Conservation (phyloP, 2,888 invertebrate genomes). For the Andrena chrysosceles region DNA sequence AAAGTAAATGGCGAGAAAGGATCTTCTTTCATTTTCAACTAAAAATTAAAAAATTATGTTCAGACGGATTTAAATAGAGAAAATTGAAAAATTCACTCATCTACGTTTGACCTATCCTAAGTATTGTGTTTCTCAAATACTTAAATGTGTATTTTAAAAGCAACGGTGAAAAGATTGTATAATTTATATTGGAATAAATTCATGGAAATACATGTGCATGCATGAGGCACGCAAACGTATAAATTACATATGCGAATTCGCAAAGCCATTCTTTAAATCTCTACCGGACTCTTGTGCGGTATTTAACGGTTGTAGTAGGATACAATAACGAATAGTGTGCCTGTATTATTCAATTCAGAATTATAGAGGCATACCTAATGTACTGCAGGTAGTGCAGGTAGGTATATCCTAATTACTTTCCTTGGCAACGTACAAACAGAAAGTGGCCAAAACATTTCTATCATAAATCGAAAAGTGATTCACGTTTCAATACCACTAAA, state of each 20-base stretch:
- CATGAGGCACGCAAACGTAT: slow-evolving; percentile 25
- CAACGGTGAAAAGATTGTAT: neutral
- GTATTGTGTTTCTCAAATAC: neutral
- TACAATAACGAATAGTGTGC: neutral
- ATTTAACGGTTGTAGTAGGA: slow-evolving; percentile 11
- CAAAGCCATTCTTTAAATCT: slow-evolving; percentile 21
- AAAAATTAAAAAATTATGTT: too few relatives aligned
- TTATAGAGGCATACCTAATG: neutral
- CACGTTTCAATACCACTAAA: too few relatives aligned
- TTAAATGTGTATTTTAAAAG: neutral
- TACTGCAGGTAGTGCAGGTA: neutral
- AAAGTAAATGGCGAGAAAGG: too few relatives aligned
- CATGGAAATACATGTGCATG: slow-evolving; percentile 12
- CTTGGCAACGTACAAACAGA: neutral
- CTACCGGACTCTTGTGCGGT: neutral
- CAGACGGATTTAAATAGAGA: too few relatives aligned
- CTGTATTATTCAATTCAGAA: slow-evolving; percentile 8
- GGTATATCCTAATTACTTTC: neutral
- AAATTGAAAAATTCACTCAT: too few relatives aligned
- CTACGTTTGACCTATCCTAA: neutral
- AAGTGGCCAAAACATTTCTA: too few relatives aligned
- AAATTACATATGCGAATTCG: slow-evolving; percentile 29
- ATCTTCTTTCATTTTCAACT: too few relatives aligned
- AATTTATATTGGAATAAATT: slow-evolving; percentile 25
- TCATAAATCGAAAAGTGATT: too few relatives aligned